phyloP scores from a whole-genome alignment of 2,888 invertebrate genomes.

The Drosophila austrosaltans region DNA sequence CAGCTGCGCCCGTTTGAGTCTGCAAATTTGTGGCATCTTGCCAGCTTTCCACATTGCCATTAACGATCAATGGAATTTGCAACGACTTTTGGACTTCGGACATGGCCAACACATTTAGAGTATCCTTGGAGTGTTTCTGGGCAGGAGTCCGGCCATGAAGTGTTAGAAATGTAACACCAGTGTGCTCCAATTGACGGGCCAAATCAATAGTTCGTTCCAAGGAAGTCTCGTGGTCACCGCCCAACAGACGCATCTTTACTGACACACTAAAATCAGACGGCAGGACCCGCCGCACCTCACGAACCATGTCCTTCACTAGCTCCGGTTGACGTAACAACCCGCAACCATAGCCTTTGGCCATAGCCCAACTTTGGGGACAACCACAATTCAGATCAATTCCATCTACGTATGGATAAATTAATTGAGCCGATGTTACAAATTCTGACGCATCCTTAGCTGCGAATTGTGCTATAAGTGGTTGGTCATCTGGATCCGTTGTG shows the following conservation, averaged over 20 bases:
- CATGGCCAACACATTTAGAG: constrained; percentile 89
- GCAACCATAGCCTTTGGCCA: constrained; percentile 95
- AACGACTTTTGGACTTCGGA: constrained; percentile 87
- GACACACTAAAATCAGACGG: constrained; percentile 92
- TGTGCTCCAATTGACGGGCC: constrained; percentile 91
- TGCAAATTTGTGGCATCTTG: constrained; percentile 89
- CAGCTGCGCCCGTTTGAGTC: constrained; percentile 88
- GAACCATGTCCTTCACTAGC: constrained; percentile 91
- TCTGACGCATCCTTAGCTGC: constrained; percentile 93
- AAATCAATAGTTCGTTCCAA: constrained; percentile 89
- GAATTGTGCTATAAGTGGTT: constrained; percentile 96
- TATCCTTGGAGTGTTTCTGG: constrained; percentile 89
- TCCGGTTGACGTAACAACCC: constrained; percentile 93
- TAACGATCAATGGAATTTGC: constrained; percentile 94
- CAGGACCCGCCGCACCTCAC: constrained; percentile 89
- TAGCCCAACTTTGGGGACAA: constrained; percentile 98
- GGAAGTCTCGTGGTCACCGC: constrained; percentile 55
- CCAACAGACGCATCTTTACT: constrained; percentile 92
- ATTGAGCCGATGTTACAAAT: constrained; percentile 92
- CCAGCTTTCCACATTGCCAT: constrained; percentile 93
- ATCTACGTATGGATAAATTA: constrained; percentile 92
- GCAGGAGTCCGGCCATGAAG: constrained; percentile 96
- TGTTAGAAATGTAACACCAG: constrained; percentile 94
- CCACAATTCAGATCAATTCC: constrained; percentile 99
- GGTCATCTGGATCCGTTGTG: constrained; percentile 89